phyloP scores from a whole-genome alignment of 2,113 vertebrate species.

The Chaenogobius annularis region DNA sequence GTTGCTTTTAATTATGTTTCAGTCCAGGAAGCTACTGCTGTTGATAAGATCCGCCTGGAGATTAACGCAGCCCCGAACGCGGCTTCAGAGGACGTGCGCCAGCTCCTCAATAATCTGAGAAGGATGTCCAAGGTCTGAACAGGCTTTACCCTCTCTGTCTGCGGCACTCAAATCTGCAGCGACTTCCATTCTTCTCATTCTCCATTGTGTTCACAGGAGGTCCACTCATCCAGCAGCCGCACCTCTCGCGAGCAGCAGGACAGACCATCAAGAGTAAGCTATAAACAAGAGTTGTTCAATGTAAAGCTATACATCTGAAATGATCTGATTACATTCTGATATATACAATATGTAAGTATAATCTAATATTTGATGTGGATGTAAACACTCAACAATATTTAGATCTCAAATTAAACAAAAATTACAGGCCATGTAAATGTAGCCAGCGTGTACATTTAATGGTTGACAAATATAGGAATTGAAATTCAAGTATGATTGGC shows the following conservation, averaged over 20 bases:
- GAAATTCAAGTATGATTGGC: too few relatives aligned
- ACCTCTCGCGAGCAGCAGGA: neutral
- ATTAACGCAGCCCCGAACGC: slow-evolving; percentile 30
- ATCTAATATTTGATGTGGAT: too few relatives aligned
- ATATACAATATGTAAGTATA: too few relatives aligned
- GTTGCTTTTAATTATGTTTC: slow-evolving; percentile 20
- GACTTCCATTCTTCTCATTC: slow-evolving; percentile 5
- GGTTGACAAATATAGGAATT: too few relatives aligned
- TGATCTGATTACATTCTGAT: too few relatives aligned
- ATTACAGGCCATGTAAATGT: too few relatives aligned
- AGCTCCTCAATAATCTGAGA: slow-evolving; percentile 51
- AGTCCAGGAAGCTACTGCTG: slow-evolving; percentile 61
- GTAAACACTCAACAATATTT: too few relatives aligned
- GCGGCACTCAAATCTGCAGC: slow-evolving; percentile 17
- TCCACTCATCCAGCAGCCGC: neutral
- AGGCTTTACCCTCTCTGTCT: slow-evolving; percentile 5
- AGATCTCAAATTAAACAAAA: too few relatives aligned
- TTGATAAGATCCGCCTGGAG: slow-evolving; percentile 76
- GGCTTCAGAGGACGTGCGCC: slow-evolving; percentile 12
- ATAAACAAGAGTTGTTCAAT: neutral
- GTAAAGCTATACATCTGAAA: too few relatives aligned
- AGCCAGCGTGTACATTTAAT: too few relatives aligned
- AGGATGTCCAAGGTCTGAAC: slow-evolving; percentile 62
- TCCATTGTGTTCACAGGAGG: slow-evolving; percentile 39
- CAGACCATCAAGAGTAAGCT: neutral